Base-by-base conservation (phyloP, 2,113 vertebrate genomes). In the Platycercus adscitus region DNA sequence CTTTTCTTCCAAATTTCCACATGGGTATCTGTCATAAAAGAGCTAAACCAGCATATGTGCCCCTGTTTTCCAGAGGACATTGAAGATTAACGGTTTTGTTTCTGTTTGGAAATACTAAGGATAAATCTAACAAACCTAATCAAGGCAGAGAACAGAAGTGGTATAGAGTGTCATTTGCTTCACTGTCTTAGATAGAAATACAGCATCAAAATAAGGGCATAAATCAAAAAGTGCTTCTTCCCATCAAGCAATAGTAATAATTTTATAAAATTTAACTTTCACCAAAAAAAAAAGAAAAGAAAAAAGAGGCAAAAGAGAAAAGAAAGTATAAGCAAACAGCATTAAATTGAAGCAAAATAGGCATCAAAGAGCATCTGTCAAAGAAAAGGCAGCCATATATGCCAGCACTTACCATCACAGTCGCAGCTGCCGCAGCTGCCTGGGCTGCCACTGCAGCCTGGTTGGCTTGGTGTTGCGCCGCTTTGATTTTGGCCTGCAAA, bases 401-500 rank as follows among this genome's bases (percentile, higher is more conserved):
- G 95, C 96, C 96, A 97, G 81, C 97, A 98, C 99, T 99, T 99
- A 99, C 99, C 99, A 99, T 98, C 95, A 99, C 98, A 95, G 98
- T 98, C 95, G 98, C 98, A 98, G 99, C 99, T 97, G 99, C 99
- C 81, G 99, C 98, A 94, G 99, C 98, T 97, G 98, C 98, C 97
- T 99, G 99, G 91, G 99, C 99, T 93, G 98, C 98, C 97, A 98
- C 98, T 33, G 98, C 98, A 85, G 98, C 98, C 98, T 99, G 99
- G 98, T 97, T 99, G 97, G 98, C 98, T 99, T 99, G 99, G 97
- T 99, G 99, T 97, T 99, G 99, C 91, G 99, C 98, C 90, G 99
- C 99, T 98, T 99, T 99, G 98, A 99, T 99, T 99, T 99, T 99
- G 98, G 99, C 99, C 98, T 99, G 99, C 98, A 99, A 99, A 98